A percentile compares a stretch with the other conserved stretches of the same genome.
Conservation (phyloP, 1,140 invertebrate species). For the Pachyrhynchus sulphureomaculatus region DNA sequence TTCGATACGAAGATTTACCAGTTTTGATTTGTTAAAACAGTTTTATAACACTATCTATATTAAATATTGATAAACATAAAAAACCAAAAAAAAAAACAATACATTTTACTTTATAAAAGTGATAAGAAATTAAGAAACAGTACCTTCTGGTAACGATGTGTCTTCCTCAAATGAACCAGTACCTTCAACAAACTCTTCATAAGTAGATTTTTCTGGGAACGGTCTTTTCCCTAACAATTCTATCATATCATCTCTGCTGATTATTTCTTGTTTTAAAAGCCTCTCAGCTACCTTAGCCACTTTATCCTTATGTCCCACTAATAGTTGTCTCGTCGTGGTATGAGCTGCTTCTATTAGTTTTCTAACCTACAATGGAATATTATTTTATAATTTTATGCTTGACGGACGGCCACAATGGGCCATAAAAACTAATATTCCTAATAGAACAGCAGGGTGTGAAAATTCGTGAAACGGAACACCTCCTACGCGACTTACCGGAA, state of each 20-base stretch:
- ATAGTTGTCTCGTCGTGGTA: constrained; percentile 73
- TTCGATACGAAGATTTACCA: no score
- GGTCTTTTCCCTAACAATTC: constrained; percentile 92
- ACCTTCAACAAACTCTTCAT: constrained; percentile 99
- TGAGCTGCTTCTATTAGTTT: constrained; percentile 82
- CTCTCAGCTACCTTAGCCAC: constrained; percentile 94
- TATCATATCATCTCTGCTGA: constrained; percentile 97
- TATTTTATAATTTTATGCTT: constrained; percentile 10
- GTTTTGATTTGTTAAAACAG: no score
- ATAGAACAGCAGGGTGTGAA: no score
- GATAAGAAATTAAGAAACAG: background rate
- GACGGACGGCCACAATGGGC: no score
- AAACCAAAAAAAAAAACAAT: background rate
- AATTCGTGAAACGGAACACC: no score
- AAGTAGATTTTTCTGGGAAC: constrained; percentile 98
- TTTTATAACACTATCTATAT: no score
- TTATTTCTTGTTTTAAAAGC: constrained; percentile 91
- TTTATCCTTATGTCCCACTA: constrained; percentile 84
- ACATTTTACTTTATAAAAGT: background rate
- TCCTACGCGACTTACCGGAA: no score
- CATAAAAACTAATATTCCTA: no score
- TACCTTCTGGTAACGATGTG: constrained; percentile 89
- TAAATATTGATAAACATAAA: background rate
- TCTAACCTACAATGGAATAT: constrained; percentile 61
- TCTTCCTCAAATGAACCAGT: constrained; percentile 98